Conservation (phyloP, 2,113 vertebrate genomes). For the Cyphomyrus plagiostoma region DNA sequence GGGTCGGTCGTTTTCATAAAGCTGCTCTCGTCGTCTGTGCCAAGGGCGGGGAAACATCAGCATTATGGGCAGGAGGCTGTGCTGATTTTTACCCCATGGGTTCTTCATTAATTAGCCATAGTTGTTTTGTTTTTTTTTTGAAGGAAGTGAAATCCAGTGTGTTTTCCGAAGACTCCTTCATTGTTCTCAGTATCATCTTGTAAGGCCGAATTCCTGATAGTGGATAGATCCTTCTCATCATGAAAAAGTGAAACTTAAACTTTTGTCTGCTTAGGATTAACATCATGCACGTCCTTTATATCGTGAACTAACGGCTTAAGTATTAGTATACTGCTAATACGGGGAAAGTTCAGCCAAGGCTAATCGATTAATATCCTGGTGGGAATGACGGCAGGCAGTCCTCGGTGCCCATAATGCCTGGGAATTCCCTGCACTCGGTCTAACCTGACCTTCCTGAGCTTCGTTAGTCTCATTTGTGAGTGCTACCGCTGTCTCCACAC, state of each 20-base stretch:
- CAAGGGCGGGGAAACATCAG: background rate
- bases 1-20: background rate
- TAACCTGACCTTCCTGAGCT: background rate
- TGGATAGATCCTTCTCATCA: background rate
- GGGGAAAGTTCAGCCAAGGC: background rate
- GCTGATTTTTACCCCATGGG: background rate
- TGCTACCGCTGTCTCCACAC: background rate
- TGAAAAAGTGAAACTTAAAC: background rate
- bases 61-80: background rate
- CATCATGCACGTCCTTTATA: background rate
- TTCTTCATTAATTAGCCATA: background rate
- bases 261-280: background rate
- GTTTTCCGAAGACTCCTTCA: background rate
- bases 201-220: background rate
- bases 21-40: background rate
- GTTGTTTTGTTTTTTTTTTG: background rate
- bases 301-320: background rate
- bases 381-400: background rate
- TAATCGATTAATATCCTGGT: background rate
- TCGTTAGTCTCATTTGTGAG: background rate
- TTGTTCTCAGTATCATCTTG: background rate
- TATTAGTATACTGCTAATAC: background rate
- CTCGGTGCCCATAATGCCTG: background rate
- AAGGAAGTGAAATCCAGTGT: background rate
- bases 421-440: background rate